Conservation (phyloP, 2,113 vertebrate genomes). For the Jacana jacana region DNA sequence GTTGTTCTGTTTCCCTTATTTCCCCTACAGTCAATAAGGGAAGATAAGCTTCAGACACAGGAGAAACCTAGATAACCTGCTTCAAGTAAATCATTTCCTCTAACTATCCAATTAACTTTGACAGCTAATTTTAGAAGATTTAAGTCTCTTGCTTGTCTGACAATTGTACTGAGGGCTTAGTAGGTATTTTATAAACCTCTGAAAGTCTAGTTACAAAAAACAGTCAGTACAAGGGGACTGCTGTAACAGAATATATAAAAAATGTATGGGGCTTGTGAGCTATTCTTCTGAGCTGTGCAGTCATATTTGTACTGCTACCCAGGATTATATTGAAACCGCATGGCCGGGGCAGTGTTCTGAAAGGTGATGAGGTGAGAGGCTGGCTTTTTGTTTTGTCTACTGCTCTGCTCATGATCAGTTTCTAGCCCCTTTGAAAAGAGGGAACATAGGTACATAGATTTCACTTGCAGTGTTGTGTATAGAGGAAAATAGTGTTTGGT, state of each 20-base stretch:
- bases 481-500: neutral
- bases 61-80: neutral
- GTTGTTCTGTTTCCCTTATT: neutral
- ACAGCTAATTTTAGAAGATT: constrained; percentile 21
- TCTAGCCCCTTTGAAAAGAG: neutral
- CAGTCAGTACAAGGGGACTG: neutral
- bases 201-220: neutral
- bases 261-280: neutral
- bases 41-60: neutral
- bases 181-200: neutral
- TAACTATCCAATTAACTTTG: constrained; percentile 30
- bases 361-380: neutral
- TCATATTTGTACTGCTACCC: neutral
- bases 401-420: neutral
- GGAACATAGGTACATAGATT: neutral
- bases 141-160: neutral
- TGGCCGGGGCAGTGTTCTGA: neutral
- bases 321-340: neutral
- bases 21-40: neutral
- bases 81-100: constrained; percentile 7
- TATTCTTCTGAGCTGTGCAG: neutral
- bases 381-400: neutral
- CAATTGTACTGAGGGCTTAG: neutral
- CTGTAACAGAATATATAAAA: neutral
- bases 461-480: neutral